phyloP scores from a whole-genome alignment of 2,888 invertebrate species.

The Spilarctia lutea region DNA sequence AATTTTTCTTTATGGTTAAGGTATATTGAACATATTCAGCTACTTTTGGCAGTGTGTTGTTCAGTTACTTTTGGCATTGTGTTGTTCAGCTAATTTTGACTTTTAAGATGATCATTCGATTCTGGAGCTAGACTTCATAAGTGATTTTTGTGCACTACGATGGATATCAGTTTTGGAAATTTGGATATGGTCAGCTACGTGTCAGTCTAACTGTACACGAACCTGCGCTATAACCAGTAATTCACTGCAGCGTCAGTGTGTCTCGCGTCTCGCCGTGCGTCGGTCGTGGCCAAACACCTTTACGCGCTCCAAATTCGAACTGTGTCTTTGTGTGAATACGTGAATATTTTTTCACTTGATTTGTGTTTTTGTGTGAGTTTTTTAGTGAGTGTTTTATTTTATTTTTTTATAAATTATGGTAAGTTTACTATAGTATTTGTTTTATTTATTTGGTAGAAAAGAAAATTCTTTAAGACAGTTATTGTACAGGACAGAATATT shows the following conservation, averaged over 20 bases:
- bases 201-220: conserved; percentile 19
- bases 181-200: no score
- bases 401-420: conserved; percentile 23
- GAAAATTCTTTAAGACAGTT: background rate
- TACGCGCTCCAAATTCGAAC: conserved; percentile 38
- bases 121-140: no score
- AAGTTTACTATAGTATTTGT: conserved; percentile 28
- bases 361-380: conserved; percentile 37
- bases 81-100: no score
- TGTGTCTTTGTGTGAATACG: conserved; percentile 48
- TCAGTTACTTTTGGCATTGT: no score
- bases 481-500: background rate
- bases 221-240: conserved; percentile 48
- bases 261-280: conserved; percentile 35
- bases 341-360: conserved; percentile 17
- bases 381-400: conserved; percentile 25
- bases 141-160: no score
- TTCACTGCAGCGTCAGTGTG: conserved; percentile 48
- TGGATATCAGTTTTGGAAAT: no score
- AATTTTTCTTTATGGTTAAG: no score
- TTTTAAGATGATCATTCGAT: no score
- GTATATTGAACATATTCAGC: no score
- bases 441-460: background rate
- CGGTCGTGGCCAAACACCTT: conserved; percentile 31
- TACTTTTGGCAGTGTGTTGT: no score